A percentile compares a stretch with the other conserved stretches of the same genome.
Evolutionary conservation across 2,797 vertebrate genomes (phyloP).

Genomic region (Corythornis leucogaster): DNA sequence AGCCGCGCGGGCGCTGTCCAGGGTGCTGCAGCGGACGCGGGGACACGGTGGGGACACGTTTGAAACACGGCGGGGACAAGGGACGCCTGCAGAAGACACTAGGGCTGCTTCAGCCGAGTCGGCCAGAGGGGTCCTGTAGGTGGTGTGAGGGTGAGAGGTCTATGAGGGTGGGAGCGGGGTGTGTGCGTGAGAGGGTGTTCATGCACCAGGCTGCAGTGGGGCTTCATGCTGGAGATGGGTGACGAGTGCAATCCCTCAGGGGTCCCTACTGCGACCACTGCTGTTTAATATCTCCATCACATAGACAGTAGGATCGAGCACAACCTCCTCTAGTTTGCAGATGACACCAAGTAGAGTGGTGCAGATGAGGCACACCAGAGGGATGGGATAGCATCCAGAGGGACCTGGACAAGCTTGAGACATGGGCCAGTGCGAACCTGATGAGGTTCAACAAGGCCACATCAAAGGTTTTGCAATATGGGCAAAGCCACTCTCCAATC

Average conservation of each 20-base stretch:
- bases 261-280: not conserved
- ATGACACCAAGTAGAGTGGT: not conserved
- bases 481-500: not conserved
- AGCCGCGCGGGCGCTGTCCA: not conserved
- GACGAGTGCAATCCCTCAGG: not conserved
- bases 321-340: not conserved
- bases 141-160: not conserved
- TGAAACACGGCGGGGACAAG: too few relatives aligned
- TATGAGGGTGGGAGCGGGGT: fast-evolving
- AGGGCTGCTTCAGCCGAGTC: not conserved
- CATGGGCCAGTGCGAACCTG: not conserved
- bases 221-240: not conserved
- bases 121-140: too few relatives aligned
- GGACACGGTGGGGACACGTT: fast-evolving
- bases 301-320: not conserved
- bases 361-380: not conserved
- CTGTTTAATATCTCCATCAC: not conserved
- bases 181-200: not conserved
- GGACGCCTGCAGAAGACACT: not conserved
- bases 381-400: not conserved
- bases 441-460: not conserved
- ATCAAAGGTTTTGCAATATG: too few relatives aligned
- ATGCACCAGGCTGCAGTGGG: not conserved
- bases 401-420: not conserved
- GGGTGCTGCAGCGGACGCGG: not conserved